Evolutionary conservation across 1,140 invertebrate genomes (phyloP), one percentile per base, ranked within the genome.

Genomic region (Tetraneura akinire): DNA sequence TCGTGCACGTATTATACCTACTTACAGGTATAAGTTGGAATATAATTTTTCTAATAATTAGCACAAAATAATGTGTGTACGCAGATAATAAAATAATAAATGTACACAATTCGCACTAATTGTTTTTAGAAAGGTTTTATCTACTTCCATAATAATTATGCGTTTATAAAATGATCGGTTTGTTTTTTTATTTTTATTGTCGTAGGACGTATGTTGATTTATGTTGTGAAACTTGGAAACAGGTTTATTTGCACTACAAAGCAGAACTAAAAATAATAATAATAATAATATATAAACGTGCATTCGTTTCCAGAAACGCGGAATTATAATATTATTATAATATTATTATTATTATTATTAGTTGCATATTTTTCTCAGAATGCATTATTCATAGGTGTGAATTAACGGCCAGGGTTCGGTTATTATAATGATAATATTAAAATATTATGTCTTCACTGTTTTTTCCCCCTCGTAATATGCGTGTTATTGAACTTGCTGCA

Each of bases 111-210:
- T 42, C 21, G 66, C 66, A 8, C n/a, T 47, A 70, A 70, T 47
- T 70, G 66, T 70, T 70, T 70, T 70, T 70, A 70, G 42, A 70
- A 70, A 70, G 42, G 66, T 47, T 66, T 29, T 21, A 18, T 16
- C 60, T 66, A 18, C 18, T n/a, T n/a, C n/a, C n/a, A n/a, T n/a
- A 37, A 37, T 37, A 4, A 21, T 42, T 42, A 66, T 42, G 62
- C n/a, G 18, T 45, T 66, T 13, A 37, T 37, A 37, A 37, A 37
- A 37, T 37, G 8, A 8, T n/a, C n/a, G n/a, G n/a, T n/a, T 37
- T 45, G 21, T 66, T 66, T 66, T 21, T 42, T 64, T 21, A 11
- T n/a, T 0, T 42, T 42, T 45, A n/a, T 66, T 21, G 29, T 62
- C 26, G 16, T 37, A 45, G 13, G 18, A 45, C 13, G 42, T n/a